These are phyloP conservation scores for Entomobrya multifasciata DNA, from an alignment of 2,888 invertebrate species.

Conservation along the genomic window DNA sequence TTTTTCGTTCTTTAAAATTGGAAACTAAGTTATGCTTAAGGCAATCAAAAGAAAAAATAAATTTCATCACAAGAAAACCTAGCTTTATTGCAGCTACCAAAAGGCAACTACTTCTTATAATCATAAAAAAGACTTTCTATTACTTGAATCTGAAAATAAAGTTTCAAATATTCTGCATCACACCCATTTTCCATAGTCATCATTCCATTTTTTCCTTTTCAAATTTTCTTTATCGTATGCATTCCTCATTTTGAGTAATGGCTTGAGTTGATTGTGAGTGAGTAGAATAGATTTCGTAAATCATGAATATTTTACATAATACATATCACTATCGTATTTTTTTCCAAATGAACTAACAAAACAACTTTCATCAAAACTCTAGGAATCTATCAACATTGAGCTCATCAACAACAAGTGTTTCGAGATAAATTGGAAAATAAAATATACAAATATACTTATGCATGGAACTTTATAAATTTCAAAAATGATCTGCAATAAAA, in stretches of 20 bases:
- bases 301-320: constrained; percentile 50
- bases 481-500: too few species aligned
- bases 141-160: too few species aligned
- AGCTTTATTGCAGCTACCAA: too few species aligned
- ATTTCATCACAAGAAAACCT: constrained; percentile 25
- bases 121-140: too few species aligned
- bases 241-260: background rate
- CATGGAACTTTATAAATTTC: too few species aligned
- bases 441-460: too few species aligned
- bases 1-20: constrained; percentile 12
- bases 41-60: constrained; percentile 15
- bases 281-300: background rate
- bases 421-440: background rate
- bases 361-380: background rate
- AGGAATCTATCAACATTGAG: too few species aligned
- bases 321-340: constrained; percentile 15
- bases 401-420: constrained; percentile 43
- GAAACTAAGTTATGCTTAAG: background rate
- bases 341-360: too few species aligned
- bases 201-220: constrained; percentile 36
- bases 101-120: too few species aligned
- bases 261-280: too few species aligned
- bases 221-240: constrained; percentile 11
- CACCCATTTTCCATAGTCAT: background rate
- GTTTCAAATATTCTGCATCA: background rate